Conservation (phyloP, 2,113 vertebrate species). For the Ceuthmochares aereus region DNA sequence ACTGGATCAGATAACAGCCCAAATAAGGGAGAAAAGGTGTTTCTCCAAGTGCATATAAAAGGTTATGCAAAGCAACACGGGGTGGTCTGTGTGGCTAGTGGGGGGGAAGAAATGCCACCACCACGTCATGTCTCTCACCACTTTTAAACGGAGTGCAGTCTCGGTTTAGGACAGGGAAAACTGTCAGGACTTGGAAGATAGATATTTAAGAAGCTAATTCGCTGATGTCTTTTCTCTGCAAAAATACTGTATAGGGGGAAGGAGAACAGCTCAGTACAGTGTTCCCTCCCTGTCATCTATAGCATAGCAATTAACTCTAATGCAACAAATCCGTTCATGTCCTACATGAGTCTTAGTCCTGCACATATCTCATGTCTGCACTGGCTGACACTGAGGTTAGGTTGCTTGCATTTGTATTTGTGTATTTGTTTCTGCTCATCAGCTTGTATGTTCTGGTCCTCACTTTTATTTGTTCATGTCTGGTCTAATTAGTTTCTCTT, state of each 20-base stretch:
- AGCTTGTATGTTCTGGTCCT: neutral
- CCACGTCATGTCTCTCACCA: too few species aligned
- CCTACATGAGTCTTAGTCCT: neutral
- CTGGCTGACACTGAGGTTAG: neutral
- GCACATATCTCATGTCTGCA: neutral
- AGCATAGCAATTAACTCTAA: neutral
- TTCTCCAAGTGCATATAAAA: too few species aligned
- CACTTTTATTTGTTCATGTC: neutral
- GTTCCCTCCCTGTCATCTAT: neutral
- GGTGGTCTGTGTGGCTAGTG: too few species aligned
- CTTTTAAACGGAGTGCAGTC: neutral
- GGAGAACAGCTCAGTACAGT: neutral
- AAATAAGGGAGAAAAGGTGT: too few species aligned
- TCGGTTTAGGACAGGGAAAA: neutral
- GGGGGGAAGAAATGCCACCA: too few species aligned
- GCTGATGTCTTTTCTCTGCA: neutral
- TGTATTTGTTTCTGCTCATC: neutral
- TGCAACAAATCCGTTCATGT: fast-evolving
- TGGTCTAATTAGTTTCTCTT: neutral
- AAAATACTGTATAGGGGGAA: neutral
- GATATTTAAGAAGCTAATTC: neutral
- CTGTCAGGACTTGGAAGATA: neutral
- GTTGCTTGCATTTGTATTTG: neutral
- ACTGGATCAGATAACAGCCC: too few species aligned
- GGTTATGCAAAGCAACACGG: too few species aligned